These are phyloP conservation scores for Agrochola lychnidis DNA, from an alignment of 2,888 invertebrate species.

Conservation along the genomic window DNA sequence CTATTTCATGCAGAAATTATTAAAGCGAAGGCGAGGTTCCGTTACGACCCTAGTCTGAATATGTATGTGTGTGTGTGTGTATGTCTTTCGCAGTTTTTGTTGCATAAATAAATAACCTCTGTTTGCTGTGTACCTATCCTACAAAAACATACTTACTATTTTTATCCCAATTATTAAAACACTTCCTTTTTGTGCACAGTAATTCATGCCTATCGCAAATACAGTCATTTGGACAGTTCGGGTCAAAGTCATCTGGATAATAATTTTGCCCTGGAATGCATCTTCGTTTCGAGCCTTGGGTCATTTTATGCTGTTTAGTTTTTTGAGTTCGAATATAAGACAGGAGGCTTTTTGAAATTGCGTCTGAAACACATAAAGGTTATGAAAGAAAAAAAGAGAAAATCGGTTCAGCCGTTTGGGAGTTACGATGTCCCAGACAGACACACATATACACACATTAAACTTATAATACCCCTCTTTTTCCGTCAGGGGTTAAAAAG, in stretches of 20 bases:
- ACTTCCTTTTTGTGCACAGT: constrained; percentile 35
- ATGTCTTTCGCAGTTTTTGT: background rate
- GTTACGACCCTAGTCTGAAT: background rate
- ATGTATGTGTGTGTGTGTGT: no score
- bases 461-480: no score
- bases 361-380: background rate
- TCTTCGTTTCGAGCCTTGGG: background rate
- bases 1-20: background rate
- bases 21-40: background rate
- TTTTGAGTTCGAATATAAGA: background rate
- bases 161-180: background rate
- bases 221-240: constrained; percentile 37
- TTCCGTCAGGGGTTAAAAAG: no score
- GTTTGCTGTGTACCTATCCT: background rate
- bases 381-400: no score
- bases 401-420: no score
- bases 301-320: background rate
- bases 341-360: background rate
- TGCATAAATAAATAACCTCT: background rate
- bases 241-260: constrained; percentile 11
- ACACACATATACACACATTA: no score
- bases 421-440: no score
- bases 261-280: constrained; percentile 22
- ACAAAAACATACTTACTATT: constrained; percentile 5
- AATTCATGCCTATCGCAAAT: constrained; percentile 43